Evolutionary conservation across 2,888 invertebrate genomes (phyloP).

Genomic region (Caenorhabditis japonica): DNA sequence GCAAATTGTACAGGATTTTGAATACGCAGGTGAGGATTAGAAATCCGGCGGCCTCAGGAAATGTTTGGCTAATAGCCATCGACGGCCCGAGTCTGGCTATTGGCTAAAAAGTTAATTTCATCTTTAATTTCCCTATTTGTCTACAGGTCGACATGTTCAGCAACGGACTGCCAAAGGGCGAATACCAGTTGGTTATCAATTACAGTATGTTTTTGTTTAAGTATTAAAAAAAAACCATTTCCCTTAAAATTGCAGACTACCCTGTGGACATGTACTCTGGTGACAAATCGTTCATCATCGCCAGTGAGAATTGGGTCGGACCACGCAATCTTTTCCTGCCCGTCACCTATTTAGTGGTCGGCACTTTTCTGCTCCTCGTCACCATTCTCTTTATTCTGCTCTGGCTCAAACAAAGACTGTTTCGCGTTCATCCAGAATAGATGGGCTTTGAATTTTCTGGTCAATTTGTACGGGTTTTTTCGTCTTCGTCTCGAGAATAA

Average conservation of each 20-base stretch:
- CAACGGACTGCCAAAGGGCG: constrained; percentile 80
- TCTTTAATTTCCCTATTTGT: background rate
- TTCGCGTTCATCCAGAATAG: constrained; percentile 51
- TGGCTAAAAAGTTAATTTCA: too few species aligned
- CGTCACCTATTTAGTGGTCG: constrained; percentile 96
- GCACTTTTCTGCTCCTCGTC: constrained; percentile 87
- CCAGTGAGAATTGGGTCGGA: constrained; percentile 94
- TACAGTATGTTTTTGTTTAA: constrained; percentile 72
- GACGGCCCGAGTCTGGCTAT: too few species aligned
- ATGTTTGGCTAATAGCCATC: too few species aligned
- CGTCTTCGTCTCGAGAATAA: too few species aligned
- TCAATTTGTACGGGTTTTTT: too few species aligned
- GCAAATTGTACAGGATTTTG: constrained; percentile 89
- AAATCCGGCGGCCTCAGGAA: too few species aligned
- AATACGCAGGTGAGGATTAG: constrained; percentile 81
- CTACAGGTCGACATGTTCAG: constrained; percentile 68
- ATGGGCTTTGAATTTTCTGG: too few species aligned
- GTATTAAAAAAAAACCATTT: too few species aligned
- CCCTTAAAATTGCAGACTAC: constrained; percentile 82
- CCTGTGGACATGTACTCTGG: constrained; percentile 92
- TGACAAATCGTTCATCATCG: constrained; percentile 92
- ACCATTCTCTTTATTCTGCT: constrained; percentile 92
- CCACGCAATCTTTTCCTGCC: constrained; percentile 98
- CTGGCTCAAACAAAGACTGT: constrained; percentile 83
- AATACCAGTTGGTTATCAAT: constrained; percentile 77